A percentile compares a stretch with the other conserved stretches of the same genome.
phyloP scores from a whole-genome alignment of 2,113 vertebrate species.

The Pygoscelis antarcticus region DNA sequence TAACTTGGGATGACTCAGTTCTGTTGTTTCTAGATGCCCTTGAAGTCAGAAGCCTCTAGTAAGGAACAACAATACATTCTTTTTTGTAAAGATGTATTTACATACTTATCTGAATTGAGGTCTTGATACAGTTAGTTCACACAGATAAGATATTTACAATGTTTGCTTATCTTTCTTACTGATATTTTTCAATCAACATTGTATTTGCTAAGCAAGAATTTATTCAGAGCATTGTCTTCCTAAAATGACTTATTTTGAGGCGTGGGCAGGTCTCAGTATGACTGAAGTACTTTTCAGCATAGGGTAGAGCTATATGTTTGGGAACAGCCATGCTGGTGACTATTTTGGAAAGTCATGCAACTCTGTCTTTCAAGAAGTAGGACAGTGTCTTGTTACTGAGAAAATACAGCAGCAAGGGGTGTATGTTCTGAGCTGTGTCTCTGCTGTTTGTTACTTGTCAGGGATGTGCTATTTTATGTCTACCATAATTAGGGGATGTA shows the following conservation, averaged over 20 bases:
- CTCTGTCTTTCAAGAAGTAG: not conserved
- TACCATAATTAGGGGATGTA: not conserved
- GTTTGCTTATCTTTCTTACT: not conserved
- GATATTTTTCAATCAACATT: not conserved
- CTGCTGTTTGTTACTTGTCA: not conserved
- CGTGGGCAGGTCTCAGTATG: not conserved
- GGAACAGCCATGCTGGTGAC: not conserved
- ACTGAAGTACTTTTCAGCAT: not conserved
- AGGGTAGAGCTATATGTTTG: not conserved
- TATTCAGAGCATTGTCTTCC: not conserved
- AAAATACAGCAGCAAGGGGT: not conserved
- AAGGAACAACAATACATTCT: not conserved
- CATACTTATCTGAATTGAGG: not conserved
- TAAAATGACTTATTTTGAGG: not conserved
- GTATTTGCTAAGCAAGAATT: not conserved
- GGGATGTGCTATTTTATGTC: not conserved
- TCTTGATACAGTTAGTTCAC: not conserved
- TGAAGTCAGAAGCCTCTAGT: not conserved
- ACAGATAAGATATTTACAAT: not conserved
- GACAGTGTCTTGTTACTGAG: not conserved
- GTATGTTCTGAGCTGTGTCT: not conserved
- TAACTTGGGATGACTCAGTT: conserved; percentile 6
- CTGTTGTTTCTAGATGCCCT: not conserved
- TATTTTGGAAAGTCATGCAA: not conserved
- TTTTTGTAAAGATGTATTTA: not conserved